phyloP scores from a whole-genome alignment of 2,888 invertebrate genomes.

The Aethes cnicana region DNA sequence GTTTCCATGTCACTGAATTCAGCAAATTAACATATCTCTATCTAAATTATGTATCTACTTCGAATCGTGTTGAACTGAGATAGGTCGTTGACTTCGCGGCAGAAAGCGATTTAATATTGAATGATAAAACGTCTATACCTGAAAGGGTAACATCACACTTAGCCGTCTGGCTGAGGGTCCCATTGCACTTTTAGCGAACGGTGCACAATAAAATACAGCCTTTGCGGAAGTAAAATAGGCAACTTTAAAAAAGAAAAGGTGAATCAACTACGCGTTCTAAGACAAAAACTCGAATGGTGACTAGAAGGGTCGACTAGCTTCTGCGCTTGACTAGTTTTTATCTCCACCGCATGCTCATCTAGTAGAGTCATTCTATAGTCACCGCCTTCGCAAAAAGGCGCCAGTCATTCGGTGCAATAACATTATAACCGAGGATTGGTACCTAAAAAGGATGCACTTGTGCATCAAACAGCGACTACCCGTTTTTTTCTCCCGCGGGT shows the following conservation, averaged over 20 bases:
- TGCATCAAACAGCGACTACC: slow-evolving; percentile 1
- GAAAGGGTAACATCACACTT: slow-evolving; percentile 25
- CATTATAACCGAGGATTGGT: background rate
- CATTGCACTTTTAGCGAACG: too few species aligned
- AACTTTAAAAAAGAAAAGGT: background rate
- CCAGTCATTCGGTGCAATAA: slow-evolving; percentile 22
- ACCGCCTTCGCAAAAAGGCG: slow-evolving; percentile 13
- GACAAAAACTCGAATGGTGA: too few species aligned
- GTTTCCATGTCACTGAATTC: too few species aligned
- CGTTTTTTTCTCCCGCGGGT: slow-evolving; percentile 10
- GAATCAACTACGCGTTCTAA: slow-evolving; percentile 4
- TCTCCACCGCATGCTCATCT: slow-evolving; percentile 7
- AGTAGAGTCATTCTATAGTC: slow-evolving; percentile 14
- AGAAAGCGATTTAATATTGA: slow-evolving; percentile 43
- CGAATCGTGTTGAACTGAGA: slow-evolving; percentile 34
- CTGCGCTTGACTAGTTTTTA: slow-evolving; percentile 22
- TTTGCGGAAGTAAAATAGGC: background rate
- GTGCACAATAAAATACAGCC: too few species aligned
- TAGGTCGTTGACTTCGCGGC: slow-evolving; percentile 48
- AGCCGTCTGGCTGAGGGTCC: background rate
- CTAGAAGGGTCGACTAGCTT: too few species aligned
- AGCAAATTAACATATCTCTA: background rate
- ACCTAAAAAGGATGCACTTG: slow-evolving; percentile 8
- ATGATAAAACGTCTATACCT: slow-evolving; percentile 34
- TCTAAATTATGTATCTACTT: slow-evolving; percentile 4